Base-by-base conservation (phyloP, 2,113 vertebrate species). In the Oostethus manadensis region DNA sequence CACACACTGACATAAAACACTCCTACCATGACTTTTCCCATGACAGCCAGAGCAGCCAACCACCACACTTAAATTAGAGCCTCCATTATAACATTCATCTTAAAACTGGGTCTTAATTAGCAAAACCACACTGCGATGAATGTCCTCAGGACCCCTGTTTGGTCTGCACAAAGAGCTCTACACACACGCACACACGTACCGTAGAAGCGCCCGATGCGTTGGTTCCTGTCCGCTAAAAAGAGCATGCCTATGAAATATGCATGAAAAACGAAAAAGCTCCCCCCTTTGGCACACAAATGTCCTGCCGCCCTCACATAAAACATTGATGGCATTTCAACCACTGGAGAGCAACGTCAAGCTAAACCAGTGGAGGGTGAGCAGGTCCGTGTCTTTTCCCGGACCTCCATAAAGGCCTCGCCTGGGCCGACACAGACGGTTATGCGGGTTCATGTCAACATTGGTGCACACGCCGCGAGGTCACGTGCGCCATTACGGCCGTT, bases 381-480 rank as follows among this genome's bases (percentile, higher is more conserved):
- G 74, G 81, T 86, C 84, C 66, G 71, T 49, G 20, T 82, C 83
- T 82, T 84, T 83, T 79, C 80, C 79, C 74, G 77, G 78, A 80
- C 73, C 15, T 46, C 15, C 22, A 26, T 51, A 26, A 50, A 49
- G 50, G 8, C 13, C 13, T 7, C 7, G 6, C 1, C 44, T 20
- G n/a, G 21, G 10, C 20, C 20, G 13, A 20, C 20, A 48, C 6
- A 10, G 13, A 21, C 11, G 13, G 4, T 23, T 9, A 20, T 60
- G 26, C 23, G 50, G 20, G 17, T 9, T 33, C 18, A n/a, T 11
- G 29, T 60, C 20, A 46, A 9, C 51, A 18, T 18, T 22, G 9
- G 5, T 23, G 48, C 22, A 17, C 14, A 6, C 14, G 9, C 4
- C n/a, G 20, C 10, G 18, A 21, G 2, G 18, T 15, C 7, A 15